Evolutionary conservation across 2,888 invertebrate genomes (phyloP), one percentile per base, ranked within the genome.

Genomic region (Rhopalosiphum nymphaeae): DNA sequence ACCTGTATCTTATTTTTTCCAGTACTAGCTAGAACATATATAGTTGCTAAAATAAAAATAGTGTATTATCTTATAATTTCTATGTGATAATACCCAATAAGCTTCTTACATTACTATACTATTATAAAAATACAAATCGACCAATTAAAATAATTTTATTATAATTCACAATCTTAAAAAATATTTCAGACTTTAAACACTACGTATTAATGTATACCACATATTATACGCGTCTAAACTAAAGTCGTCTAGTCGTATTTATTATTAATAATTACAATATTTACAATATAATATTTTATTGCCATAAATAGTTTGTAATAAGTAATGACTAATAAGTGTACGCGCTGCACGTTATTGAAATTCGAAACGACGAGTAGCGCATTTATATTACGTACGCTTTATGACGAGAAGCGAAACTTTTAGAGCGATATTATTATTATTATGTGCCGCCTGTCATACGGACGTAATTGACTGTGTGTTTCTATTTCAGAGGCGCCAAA

Each of bases 401-500:
- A 84, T 29, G 61, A 87, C 0, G 92, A 91, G 91, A 86, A n/a
- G 57, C 57, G 11, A 36, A 49, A 61, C 87, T 92, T 92, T 87
- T 87, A 46, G n/a, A 57, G 87, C 61, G 26, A 87, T 78, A 78
- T 36, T 36, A 78, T 78, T 53, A 53, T 53, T 78, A 78, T 78
- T 78, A 78, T 36, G 86, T 46, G 88, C 44, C 26, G 86, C 46
- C 86, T 49, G 86, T 92, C 61, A 61, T 49, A 87, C 26, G 56
- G 78, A 78, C 93, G n/a, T 89, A 93, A 93, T 93, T 93, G 89
- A 89, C 86, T 56, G 85, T 42, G n/a, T 56, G 89, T 84, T 93
- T 89, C 56, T 89, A 84, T 93, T 93, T 84, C 84, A 53, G 78
- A 89, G 93, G 93, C 93, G 93, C 89, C 92, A 92, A 92, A 92